These are phyloP conservation scores for Galleria mellonella DNA, from an alignment of 1,140 invertebrate genomes.

Conservation along the genomic window DNA sequence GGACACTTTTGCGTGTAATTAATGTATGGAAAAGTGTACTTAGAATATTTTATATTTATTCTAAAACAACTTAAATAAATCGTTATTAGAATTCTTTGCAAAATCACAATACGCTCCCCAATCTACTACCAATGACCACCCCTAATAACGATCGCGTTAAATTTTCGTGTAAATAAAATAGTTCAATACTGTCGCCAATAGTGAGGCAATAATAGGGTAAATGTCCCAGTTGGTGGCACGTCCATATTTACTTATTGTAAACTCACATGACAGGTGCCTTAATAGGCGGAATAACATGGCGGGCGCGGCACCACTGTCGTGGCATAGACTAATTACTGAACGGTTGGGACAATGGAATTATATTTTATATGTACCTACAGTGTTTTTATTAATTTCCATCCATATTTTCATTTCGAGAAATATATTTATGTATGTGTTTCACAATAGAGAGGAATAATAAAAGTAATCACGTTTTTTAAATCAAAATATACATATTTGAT, in stretches of 20 bases:
- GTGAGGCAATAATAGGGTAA: constrained; percentile 54
- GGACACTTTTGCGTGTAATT: too few species aligned
- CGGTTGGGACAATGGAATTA: neutral
- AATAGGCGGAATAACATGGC: constrained; percentile 67
- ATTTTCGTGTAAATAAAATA: constrained; percentile 55
- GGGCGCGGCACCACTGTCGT: constrained; percentile 34
- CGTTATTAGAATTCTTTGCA: neutral
- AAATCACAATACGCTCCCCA: constrained; percentile 14
- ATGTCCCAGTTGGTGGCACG: constrained; percentile 30
- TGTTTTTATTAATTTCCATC: neutral
- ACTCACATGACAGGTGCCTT: constrained; percentile 70
- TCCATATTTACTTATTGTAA: constrained; percentile 72
- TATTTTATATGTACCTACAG: neutral
- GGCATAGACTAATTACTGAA: constrained; percentile 33
- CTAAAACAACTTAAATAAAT: too few species aligned
- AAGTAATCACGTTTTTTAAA: too few species aligned
- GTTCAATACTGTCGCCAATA: constrained; percentile 47
- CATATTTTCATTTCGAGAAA: neutral
- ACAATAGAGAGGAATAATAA: neutral
- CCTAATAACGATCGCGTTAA: constrained; percentile 35
- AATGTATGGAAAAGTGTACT: too few species aligned
- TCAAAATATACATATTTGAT: too few species aligned
- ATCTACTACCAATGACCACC: constrained; percentile 10
- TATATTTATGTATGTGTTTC: neutral
- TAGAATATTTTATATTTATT: too few species aligned